Conservation (phyloP, 2,797 vertebrate species). For the Brotula barbata region DNA sequence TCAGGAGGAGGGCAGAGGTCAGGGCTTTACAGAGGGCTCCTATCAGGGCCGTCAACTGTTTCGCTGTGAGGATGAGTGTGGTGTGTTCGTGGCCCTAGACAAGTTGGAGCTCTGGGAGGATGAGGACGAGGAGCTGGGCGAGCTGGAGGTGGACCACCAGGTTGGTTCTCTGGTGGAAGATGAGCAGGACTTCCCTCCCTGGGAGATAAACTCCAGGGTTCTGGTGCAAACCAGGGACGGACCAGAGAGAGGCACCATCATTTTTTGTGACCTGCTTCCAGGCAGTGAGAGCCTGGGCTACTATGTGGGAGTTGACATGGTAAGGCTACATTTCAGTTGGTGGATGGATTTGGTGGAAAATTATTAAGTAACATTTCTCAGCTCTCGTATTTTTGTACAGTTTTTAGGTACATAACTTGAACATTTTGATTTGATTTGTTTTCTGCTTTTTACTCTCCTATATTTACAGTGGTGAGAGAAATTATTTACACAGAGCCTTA, state of each 20-base stretch:
- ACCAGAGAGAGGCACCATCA: slow-evolving; percentile 93
- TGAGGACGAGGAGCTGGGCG: slow-evolving; percentile 78
- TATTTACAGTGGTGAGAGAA: no score
- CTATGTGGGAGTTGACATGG: slow-evolving; percentile 99
- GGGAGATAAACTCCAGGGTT: slow-evolving; percentile 97
- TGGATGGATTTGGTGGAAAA: no score
- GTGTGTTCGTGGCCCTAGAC: slow-evolving; percentile 96
- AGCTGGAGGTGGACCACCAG: slow-evolving; percentile 86
- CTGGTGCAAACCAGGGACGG: slow-evolving; percentile 92
- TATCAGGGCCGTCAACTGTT: slow-evolving; percentile 97
- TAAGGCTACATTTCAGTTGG: slow-evolving; percentile 70
- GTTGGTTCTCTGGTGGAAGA: slow-evolving; percentile 83
- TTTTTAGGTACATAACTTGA: no score
- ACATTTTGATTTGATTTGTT: no score
- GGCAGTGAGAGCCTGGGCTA: slow-evolving; percentile 95
- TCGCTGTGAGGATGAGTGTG: slow-evolving; percentile 97
- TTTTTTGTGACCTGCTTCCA: slow-evolving; percentile 96
- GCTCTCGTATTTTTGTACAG: no score
- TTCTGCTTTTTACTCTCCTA: no score
- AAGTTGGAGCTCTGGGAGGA: slow-evolving; percentile 96
- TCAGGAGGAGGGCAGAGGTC: slow-evolving; percentile 95
- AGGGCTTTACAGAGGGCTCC: slow-evolving; percentile 96
- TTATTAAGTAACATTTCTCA: no score
- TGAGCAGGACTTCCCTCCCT: slow-evolving; percentile 86
- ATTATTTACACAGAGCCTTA: no score